Evolutionary conservation across 1,140 invertebrate genomes (phyloP), one percentile per base, ranked within the genome.

Genomic region (Cherax destructor): DNA sequence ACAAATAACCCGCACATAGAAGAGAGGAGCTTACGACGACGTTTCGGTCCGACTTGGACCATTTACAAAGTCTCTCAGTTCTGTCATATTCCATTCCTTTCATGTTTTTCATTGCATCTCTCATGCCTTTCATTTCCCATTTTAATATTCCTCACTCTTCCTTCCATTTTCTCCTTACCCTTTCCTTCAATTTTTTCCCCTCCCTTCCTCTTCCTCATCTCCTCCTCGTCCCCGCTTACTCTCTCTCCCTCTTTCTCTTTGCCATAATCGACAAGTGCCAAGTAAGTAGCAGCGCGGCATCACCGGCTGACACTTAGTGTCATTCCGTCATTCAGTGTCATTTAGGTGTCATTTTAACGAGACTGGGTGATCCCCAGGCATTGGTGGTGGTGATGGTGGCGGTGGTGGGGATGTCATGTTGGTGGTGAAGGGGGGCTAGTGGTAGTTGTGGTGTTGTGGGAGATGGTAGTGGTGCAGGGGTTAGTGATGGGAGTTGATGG

Each of bases 231-330:
- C 52, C 50, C 56, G 6, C 47, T 49, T n/a, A 5, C 11, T 24
- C n/a, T 49, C 7, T n/a, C 24, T n/a, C 41, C 76, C 9, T 41
- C 21, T 10, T 83, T n/a, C 80, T 83, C 80, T 61, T 59, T 52
- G 52, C 61, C 80, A 83, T 83, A 83, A 83, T 83, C 80, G 80
- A 83, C 80, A 52, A 83, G 80, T 61, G 52, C 80, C 80, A 83
- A 83, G 52, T 83, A 61, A 61, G 52, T 21, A 16, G 52, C 52
- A 5, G 56, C 18, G 52, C 52, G 52, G 24, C 61, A 61, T 11
- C 61, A 24, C 52, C n/a, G 24, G 80, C 52, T 83, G 80, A 30
- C 80, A 83, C 80, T 83, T 61, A 30, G 56, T 61, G 80, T 61
- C 80, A 83, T 80, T 61, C 18, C 49, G 78, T 80, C 78, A 80